phyloP scores from a whole-genome alignment of 2,888 invertebrate genomes.

The Odontomyia ornata region DNA sequence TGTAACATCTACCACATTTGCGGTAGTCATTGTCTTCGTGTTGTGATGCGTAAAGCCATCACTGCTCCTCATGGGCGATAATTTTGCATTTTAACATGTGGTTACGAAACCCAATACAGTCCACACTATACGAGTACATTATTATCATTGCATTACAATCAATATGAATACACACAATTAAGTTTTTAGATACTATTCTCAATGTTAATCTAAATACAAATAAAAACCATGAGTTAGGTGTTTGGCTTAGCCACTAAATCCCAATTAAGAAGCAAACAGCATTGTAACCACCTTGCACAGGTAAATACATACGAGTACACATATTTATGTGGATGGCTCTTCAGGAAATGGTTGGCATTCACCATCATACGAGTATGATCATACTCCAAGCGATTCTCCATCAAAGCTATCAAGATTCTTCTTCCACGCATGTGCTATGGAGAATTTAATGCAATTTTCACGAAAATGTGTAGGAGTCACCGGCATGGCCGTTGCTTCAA shows the following conservation, averaged over 20 bases:
- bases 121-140: not conserved
- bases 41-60: conserved; percentile 3
- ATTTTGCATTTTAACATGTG: conserved; percentile 24
- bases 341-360: too few relatives aligned
- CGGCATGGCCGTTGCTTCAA: not conserved
- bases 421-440: too few relatives aligned
- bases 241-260: too few relatives aligned
- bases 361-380: too few relatives aligned
- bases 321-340: too few relatives aligned
- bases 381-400: too few relatives aligned
- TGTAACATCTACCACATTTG: not conserved
- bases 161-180: not conserved
- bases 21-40: not conserved
- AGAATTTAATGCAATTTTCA: too few relatives aligned
- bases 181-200: not conserved
- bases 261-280: too few relatives aligned
- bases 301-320: too few relatives aligned
- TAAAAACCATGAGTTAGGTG: too few relatives aligned
- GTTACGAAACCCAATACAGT: conserved; percentile 18
- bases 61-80: conserved; percentile 19
- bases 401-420: too few relatives aligned
- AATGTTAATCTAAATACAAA: not conserved
- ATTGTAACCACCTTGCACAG: too few relatives aligned
- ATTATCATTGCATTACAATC: not conserved
- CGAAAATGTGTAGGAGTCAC: not conserved